A percentile compares a stretch with the other conserved stretches of the same genome.
phyloP scores from a whole-genome alignment of 2,888 invertebrate species.

The Caenorhabditis sulstoni region DNA sequence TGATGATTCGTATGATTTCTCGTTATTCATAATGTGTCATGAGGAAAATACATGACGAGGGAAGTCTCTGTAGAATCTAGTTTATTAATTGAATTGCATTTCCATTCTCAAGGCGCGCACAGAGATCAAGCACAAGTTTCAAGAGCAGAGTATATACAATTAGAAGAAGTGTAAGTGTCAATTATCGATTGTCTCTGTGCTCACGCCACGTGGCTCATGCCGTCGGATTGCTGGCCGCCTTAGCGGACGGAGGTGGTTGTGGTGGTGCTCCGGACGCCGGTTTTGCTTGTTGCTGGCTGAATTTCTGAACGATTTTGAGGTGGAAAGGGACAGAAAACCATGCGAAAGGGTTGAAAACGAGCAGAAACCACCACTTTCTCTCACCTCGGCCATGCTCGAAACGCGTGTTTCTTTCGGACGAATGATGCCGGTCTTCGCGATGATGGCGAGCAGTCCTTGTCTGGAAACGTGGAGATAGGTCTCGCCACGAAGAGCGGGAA shows the following conservation, averaged over 20 bases:
- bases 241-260: constrained; percentile 16
- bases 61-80: no score
- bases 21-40: no score
- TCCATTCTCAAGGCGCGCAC: no score
- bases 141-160: not conserved
- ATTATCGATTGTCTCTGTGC: not conserved
- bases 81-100: no score
- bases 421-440: constrained; percentile 38
- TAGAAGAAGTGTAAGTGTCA: not conserved
- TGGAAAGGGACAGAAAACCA: not conserved
- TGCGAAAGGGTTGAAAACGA: constrained; percentile 1
- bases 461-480: constrained; percentile 12
- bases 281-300: constrained; percentile 40
- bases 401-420: constrained; percentile 20
- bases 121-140: not conserved
- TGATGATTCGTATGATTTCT: no score
- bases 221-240: not conserved
- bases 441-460: constrained; percentile 27
- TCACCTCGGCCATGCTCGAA: constrained; percentile 34
- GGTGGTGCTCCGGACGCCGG: not conserved
- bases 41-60: no score
- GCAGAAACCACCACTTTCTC: not conserved
- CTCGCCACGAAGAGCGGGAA: not conserved
- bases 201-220: constrained; percentile 12
- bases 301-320: constrained; percentile 30